These are phyloP conservation scores for Manis crassicaudata DNA, from an alignment of 2,797 vertebrate species.

Conservation along the genomic window DNA sequence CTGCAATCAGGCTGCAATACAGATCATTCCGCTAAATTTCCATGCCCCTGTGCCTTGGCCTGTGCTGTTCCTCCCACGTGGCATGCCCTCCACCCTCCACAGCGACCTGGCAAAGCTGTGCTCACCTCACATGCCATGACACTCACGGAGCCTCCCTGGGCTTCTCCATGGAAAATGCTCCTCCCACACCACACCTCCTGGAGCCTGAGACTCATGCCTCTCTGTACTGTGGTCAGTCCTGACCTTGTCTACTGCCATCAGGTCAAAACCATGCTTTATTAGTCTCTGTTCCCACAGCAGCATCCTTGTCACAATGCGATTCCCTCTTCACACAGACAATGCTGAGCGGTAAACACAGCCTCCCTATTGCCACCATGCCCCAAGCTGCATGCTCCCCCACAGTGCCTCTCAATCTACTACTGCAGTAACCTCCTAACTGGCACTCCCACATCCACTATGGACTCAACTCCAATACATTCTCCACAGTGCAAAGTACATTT, in stretches of 20 bases:
- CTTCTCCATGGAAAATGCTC: neutral
- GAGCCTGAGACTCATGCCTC: neutral
- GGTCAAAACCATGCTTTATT: neutral
- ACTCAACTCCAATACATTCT: neutral
- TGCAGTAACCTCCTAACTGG: neutral
- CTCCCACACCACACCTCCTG: neutral
- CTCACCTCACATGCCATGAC: neutral
- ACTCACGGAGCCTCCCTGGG: too few relatives aligned
- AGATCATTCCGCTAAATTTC: neutral
- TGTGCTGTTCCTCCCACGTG: neutral
- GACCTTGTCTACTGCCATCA: neutral
- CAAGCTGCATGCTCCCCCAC: fast-evolving
- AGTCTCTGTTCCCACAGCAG: neutral
- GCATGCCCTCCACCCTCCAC: neutral
- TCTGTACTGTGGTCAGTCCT: neutral
- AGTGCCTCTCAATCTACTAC: neutral
- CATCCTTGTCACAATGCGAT: neutral
- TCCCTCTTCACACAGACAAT: neutral
- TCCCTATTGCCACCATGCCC: fast-evolving
- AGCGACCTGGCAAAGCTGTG: neutral
- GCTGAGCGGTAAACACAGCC: neutral
- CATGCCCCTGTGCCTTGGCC: neutral
- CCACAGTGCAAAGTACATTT: neutral
- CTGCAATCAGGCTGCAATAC: neutral
- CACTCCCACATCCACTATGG: neutral